phyloP scores from a whole-genome alignment of 2,797 vertebrate species.

The Danio tinwini region DNA sequence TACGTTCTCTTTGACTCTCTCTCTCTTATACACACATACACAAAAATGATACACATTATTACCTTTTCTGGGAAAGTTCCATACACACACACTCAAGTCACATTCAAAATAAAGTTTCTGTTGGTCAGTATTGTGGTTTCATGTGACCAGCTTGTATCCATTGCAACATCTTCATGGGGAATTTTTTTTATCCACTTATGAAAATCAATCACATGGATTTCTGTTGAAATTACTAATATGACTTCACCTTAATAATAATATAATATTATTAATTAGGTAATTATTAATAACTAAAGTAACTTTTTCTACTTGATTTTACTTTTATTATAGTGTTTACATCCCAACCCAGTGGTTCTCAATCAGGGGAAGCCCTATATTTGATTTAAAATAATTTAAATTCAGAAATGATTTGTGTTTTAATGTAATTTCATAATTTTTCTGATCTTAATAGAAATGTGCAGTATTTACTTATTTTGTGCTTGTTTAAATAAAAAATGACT shows the following conservation, averaged over 20 bases:
- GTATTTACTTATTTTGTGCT: too few species aligned
- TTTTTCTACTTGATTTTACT: background rate
- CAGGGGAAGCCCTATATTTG: too few species aligned
- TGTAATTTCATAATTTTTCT: too few species aligned
- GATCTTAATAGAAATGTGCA: too few species aligned
- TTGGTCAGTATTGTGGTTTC: background rate
- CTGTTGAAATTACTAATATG: background rate
- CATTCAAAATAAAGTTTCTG: background rate
- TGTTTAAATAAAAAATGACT: too few species aligned
- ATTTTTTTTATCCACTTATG: background rate
- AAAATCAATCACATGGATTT: background rate
- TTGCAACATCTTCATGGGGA: background rate
- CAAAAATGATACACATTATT: background rate
- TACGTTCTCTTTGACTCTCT: slow-evolving; percentile 61
- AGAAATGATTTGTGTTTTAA: too few species aligned
- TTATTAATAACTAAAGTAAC: too few species aligned
- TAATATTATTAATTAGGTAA: too few species aligned
- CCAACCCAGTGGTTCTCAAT: background rate
- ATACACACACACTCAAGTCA: background rate
- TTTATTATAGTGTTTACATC: background rate
- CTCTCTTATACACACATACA: background rate
- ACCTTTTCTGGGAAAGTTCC: background rate
- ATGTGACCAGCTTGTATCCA: background rate
- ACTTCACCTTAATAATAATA: background rate
- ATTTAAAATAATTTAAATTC: too few species aligned